Evolutionary conservation across 2,888 invertebrate genomes (phyloP).

Genomic region (Drosophila fulvimacula): DNA sequence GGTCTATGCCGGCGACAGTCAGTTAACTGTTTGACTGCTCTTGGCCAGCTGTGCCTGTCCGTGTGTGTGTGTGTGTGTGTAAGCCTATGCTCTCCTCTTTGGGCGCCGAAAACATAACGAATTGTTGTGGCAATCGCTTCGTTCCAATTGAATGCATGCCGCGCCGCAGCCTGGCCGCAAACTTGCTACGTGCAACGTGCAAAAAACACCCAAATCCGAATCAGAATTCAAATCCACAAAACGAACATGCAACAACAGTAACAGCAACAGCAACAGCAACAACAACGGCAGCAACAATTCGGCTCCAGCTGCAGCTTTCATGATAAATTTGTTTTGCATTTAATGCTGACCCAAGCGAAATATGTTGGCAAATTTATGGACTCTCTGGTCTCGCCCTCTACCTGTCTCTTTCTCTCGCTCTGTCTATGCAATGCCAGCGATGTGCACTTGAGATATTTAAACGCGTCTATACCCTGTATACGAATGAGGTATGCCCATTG

Average conservation of each 20-base stretch:
- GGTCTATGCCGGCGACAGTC: constrained; percentile 61
- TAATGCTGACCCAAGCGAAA: constrained; percentile 61
- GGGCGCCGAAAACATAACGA: constrained; percentile 79
- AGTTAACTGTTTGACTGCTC: constrained; percentile 56
- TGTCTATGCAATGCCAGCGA: background rate
- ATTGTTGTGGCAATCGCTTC: constrained; percentile 82
- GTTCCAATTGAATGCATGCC: constrained; percentile 83
- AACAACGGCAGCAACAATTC: background rate
- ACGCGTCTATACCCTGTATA: constrained; percentile 16
- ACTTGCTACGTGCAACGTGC: constrained; percentile 36
- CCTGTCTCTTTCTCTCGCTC: background rate
- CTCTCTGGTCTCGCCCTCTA: constrained; percentile 17
- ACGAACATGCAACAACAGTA: constrained; percentile 14
- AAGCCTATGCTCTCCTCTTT: constrained; percentile 21
- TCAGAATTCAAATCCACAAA: constrained; percentile 48
- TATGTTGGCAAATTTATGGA: constrained; percentile 65
- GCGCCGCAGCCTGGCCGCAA: constrained; percentile 58
- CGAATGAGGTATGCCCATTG: too few species aligned
- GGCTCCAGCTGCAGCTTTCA: constrained; percentile 44
- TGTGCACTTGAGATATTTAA: constrained; percentile 50
- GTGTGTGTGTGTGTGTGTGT: constrained; percentile 19
- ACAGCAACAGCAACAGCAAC: background rate
- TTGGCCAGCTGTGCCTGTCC: constrained; percentile 49
- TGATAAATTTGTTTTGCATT: constrained; percentile 69
- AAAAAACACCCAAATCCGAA: constrained; percentile 31